These are phyloP conservation scores for Epizoanthus rinbou DNA, from an alignment of 92 coral and sea anemone genomes.

Conservation along the genomic window DNA sequence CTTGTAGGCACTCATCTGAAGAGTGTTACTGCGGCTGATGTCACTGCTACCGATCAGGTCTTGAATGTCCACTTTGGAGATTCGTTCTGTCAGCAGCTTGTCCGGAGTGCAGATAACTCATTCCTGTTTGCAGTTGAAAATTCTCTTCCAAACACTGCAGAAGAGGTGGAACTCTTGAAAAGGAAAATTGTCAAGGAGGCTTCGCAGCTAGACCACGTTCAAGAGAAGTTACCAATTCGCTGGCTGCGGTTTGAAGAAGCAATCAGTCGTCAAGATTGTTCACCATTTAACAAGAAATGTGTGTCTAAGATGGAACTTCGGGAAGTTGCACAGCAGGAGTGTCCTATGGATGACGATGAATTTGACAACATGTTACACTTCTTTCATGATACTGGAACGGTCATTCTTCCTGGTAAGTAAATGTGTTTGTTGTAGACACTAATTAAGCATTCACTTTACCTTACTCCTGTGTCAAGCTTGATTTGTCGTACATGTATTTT, in stretches of 20 bases:
- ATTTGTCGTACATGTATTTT: too few relatives aligned
- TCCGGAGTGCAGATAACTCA: constrained; percentile 28
- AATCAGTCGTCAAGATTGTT: constrained; percentile 18
- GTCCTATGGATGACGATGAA: constrained; percentile 44
- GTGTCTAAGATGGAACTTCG: constrained; percentile 24
- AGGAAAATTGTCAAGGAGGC: constrained; percentile 37
- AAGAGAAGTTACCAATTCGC: constrained; percentile 49
- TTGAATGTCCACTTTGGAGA: constrained; percentile 42
- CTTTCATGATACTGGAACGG: constrained; percentile 57
- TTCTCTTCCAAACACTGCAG: constrained; percentile 39
- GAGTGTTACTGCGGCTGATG: constrained; percentile 4
- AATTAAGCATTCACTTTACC: too few relatives aligned
- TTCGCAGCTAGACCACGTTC: constrained; percentile 31
- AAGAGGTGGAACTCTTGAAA: constrained; percentile 46
- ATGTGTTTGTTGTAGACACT: background rate
- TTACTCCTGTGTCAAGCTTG: too few relatives aligned
- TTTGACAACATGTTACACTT: constrained; percentile 47
- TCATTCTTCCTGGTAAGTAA: constrained; percentile 54
- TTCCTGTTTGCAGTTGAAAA: constrained; percentile 52
- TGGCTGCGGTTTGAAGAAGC: constrained; percentile 58
- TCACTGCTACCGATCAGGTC: constrained; percentile 5
- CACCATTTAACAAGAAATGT: constrained; percentile 37
- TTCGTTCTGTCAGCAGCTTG: constrained; percentile 45
- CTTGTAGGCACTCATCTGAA: constrained; percentile 53
- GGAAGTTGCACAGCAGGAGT: constrained; percentile 18